Evolutionary conservation across 2,888 invertebrate genomes (phyloP), one percentile per base, ranked within the genome.

Genomic region (Parthenolecanium corni): DNA sequence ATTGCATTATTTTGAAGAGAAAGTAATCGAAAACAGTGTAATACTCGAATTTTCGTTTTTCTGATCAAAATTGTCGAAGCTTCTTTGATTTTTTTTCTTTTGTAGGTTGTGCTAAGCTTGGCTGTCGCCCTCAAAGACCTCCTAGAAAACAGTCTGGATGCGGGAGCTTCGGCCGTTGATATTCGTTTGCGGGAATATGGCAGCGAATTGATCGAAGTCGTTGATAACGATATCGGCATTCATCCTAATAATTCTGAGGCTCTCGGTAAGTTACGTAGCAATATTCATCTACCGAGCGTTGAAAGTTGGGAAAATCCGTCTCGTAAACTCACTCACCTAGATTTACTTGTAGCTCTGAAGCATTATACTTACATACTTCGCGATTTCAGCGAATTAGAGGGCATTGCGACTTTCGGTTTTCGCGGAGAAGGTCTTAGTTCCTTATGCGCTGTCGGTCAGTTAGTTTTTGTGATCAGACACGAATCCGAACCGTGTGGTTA

Each of bases 381-480:
- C 65, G 83, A 91, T 67, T 96, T 96, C 73, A 80, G 83, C 11
- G 96, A 97, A 73, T 76, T 98, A 64, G 79, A 83, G 67, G 82
- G 80, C 62, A 83, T 98, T 0, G 79, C 80, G 53, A 98, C 96
- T 2, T 91, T 94, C 77, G 98, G 98, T 2, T 98, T 98, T 74
- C 81, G 98, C 69, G 98, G 98, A 3, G 97, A 98, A 79, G 98
- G 98, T 1, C 75, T 98, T 20, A 95, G 94, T 74, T 97, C 97
- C 0, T 78, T 99, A 0, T 94, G 94, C 77, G 85, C 91, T 5
- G 74, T 97, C 40, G 82, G 89, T 23, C 80, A 88, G 66, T 76
- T 96, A 66, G 77, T 76, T 20, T 80, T 97, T 23, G 80, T 80
- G 14, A 95, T 95, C 1, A 80, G 85, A 66, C 89, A 92, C 73